Evolutionary conservation across 2,797 vertebrate genomes (phyloP).

Genomic region (Fratercula arctica): DNA sequence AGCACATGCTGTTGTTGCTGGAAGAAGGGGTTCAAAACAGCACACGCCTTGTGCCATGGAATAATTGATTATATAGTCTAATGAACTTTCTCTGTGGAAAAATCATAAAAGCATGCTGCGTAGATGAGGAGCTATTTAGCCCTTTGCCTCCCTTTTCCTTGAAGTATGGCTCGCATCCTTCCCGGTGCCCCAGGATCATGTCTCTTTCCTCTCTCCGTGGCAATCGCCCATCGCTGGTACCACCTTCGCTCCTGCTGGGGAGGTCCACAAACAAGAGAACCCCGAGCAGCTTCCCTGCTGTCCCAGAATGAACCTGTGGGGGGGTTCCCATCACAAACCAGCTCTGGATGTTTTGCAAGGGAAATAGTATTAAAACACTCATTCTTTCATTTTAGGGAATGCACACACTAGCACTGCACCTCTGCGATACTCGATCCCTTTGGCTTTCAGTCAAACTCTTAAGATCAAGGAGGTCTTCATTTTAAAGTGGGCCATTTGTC

Average conservation of each 20-base stretch:
- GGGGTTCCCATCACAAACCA: not conserved
- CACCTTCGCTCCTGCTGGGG: fast-evolving
- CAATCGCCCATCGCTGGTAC: fast-evolving
- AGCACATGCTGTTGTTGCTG: not conserved
- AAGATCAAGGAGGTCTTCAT: not conserved
- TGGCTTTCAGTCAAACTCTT: not conserved
- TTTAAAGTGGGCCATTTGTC: not conserved
- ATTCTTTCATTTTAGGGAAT: not conserved
- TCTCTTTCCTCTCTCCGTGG: not conserved
- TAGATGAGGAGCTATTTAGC: not conserved
- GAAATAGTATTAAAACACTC: not conserved
- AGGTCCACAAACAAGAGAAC: not conserved
- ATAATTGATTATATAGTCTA: not conserved
- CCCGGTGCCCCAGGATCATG: fast-evolving
- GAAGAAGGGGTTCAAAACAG: not conserved
- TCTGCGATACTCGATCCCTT: not conserved
- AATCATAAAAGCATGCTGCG: not conserved
- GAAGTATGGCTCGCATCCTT: too few relatives aligned
- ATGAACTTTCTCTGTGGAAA: not conserved
- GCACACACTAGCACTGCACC: too few relatives aligned
- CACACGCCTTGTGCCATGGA: not conserved
- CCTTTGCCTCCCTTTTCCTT: not conserved
- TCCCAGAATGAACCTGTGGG: not conserved
- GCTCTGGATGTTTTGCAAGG: not conserved
- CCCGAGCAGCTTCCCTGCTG: too few relatives aligned